Evolutionary conservation across 2,888 invertebrate species (phyloP), one percentile per base, ranked within the genome.

Genomic region (Hybos culiciformis): DNA sequence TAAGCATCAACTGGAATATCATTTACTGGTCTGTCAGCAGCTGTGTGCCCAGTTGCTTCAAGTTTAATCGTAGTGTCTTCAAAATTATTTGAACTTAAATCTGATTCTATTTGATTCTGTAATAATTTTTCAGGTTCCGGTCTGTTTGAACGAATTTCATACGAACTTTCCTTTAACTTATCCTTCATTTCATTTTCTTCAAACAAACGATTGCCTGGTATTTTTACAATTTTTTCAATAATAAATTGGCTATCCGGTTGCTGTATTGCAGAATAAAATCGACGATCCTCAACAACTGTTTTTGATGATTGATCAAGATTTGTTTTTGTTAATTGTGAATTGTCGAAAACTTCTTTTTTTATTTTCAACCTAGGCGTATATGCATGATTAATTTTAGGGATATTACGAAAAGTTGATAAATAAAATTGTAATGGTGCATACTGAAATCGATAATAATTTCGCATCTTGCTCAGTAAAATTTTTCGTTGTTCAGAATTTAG

Each of bases 11-110:
- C 60, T 1, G 59, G 58, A 46, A 62, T 62, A 45, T 59, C 54
- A 1, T 63, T 58, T 26, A 62, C 54, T 41, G 54, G 59, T 20
- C 55, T 54, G 2, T 56, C 53, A 3, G 57, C 58, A n/a, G 60
- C 56, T 19, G 63, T 63, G 43, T 50, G 53, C 12, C 63, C 63
- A 1, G 55, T 63, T 24, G 62, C 61, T 43, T 61, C 63, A 6
- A 53, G 56, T 46, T 56, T 58, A 6, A 60, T 55, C 2, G 50
- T 39, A 2, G 46, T 46, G 9, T 42, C 43, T 17, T 48, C 24
- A 29, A 29, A 5, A 29, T 29, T 29, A 29, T 29, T 29, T n/a
- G 8, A 12, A n/a, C 7, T 3, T 29, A 29, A 29, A n/a, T 5
- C 3, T n/a, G 23, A 11, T 18, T 26, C 12, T 18, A n/a, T n/a